Conservation (phyloP, 2,113 vertebrate species). For the Sorex araneus region DNA sequence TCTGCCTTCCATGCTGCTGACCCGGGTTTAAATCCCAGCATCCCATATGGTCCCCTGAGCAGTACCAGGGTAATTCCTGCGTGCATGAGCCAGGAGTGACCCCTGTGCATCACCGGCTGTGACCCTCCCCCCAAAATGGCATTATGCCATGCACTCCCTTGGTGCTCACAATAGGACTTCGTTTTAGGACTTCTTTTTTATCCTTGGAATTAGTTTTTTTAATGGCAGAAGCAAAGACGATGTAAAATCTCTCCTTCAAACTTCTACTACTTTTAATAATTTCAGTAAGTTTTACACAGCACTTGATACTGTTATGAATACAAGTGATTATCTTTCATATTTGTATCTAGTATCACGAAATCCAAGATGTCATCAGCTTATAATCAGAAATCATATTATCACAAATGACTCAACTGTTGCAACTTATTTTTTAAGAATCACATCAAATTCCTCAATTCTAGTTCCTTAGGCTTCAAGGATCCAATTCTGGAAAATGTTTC, state of each 20-base stretch:
- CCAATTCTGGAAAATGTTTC: background rate
- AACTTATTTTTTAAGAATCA: background rate
- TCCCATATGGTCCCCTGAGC: too few species aligned
- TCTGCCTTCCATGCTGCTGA: too few species aligned
- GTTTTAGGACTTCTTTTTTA: background rate
- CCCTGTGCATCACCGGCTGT: too few species aligned
- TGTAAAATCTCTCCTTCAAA: too few species aligned
- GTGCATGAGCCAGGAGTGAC: too few species aligned
- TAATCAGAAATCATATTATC: slow-evolving; percentile 22
- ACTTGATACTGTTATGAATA: background rate
- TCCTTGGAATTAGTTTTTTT: background rate
- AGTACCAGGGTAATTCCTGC: too few species aligned
- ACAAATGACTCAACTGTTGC: background rate
- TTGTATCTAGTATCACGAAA: slow-evolving; percentile 17
- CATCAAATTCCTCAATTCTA: too few species aligned
- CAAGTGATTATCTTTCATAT: background rate
- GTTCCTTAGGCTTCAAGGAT: too few species aligned
- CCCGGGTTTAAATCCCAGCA: too few species aligned
- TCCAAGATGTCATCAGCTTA: slow-evolving; percentile 4
- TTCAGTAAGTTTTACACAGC: background rate
- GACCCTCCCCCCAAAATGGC: background rate
- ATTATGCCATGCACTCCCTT: too few species aligned
- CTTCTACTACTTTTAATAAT: background rate
- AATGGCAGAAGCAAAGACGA: too few species aligned
- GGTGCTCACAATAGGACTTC: too few species aligned